A percentile compares a stretch with the other conserved stretches of the same genome.
These are phyloP conservation scores for Haliclystus octoradiatus DNA, from an alignment of 30 jellyfish, hydroid and myxozoan genomes.

Conservation along the genomic window DNA sequence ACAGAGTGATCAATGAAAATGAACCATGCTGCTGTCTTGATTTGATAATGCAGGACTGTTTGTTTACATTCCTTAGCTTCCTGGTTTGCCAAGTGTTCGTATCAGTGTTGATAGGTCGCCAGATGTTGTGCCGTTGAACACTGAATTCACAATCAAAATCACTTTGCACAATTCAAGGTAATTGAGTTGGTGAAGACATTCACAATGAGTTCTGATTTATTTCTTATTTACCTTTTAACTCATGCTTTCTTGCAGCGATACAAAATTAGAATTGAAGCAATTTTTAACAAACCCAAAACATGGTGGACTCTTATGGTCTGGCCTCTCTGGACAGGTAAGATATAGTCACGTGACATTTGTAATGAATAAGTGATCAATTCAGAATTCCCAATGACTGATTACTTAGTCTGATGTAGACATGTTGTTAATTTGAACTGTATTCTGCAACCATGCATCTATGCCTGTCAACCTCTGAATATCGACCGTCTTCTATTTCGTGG, in stretches of 20 bases:
- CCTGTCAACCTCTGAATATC: neutral
- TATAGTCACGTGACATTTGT: too few relatives aligned
- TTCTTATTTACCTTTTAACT: too few relatives aligned
- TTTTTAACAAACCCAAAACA: slow-evolving; percentile 55
- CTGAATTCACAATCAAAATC: slow-evolving; percentile 52
- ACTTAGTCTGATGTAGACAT: too few relatives aligned
- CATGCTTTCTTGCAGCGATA: neutral
- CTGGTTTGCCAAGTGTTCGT: slow-evolving; percentile 50
- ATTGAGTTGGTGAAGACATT: neutral
- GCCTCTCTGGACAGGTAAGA: slow-evolving; percentile 81
- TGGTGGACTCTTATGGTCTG: slow-evolving; percentile 74
- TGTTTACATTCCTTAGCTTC: too few relatives aligned
- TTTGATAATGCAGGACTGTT: too few relatives aligned
- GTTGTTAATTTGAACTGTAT: neutral
- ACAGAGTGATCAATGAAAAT: too few relatives aligned
- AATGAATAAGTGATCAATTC: too few relatives aligned
- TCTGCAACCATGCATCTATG: neutral
- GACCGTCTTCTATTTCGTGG: neutral
- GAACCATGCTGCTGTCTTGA: too few relatives aligned
- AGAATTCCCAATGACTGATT: too few relatives aligned
- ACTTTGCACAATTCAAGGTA: slow-evolving; percentile 71
- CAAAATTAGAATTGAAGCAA: slow-evolving; percentile 64
- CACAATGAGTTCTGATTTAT: neutral
- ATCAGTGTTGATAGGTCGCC: slow-evolving; percentile 54
- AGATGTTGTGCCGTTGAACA: slow-evolving; percentile 41